Evolutionary conservation across 2,797 vertebrate species (phyloP), one percentile per base, ranked within the genome.

Genomic region (Otolemur crassicaudatus): DNA sequence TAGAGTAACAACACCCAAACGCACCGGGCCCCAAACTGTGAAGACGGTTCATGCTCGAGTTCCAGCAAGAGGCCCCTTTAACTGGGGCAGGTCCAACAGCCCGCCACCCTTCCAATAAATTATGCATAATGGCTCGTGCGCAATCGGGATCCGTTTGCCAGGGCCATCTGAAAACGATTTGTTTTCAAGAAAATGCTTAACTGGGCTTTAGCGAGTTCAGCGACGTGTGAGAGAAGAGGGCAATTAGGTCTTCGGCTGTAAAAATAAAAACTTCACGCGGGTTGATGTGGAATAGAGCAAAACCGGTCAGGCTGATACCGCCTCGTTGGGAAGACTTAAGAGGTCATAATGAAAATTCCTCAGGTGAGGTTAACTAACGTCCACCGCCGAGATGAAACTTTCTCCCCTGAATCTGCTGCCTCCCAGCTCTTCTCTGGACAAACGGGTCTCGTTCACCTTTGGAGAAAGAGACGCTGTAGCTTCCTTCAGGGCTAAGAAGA

Each of bases 121-220:
- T 85, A 94, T 77, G 27, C 58, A 93, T 90, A 94, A 91, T 60
- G 72, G 85, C 82, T 49, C 40, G 25, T 53, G 70, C 1, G 13
- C 88, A 86, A 84, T 84, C 8, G 0, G 76, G 9, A 65, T 58
- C 4, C 53, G 93, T 95, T 90, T 83, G 58, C 88, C 88, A 89
- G 37, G 83, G 73, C 88, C 92, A 49, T 90, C 83, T 91, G 92
- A 96, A 97, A 97, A 92, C 20, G 20, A 94, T 92, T 94, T 95
- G 85, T 97, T 97, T 96, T 96, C 56, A 67, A 82, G 92, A 95
- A 97, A 94, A 97, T 96, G 95, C 95, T 97, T 97, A 94, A 96
- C 92, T 91, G 90, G 87, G 90, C 81, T 96, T 96, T 82, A 56
- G 76, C 82, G 84, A 76, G 81, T 91, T 95, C 92, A 76, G 40